A percentile compares a stretch with the other conserved stretches of the same genome.
Conservation (phyloP, 2,888 invertebrate genomes). For the Orthosia gracilis region DNA sequence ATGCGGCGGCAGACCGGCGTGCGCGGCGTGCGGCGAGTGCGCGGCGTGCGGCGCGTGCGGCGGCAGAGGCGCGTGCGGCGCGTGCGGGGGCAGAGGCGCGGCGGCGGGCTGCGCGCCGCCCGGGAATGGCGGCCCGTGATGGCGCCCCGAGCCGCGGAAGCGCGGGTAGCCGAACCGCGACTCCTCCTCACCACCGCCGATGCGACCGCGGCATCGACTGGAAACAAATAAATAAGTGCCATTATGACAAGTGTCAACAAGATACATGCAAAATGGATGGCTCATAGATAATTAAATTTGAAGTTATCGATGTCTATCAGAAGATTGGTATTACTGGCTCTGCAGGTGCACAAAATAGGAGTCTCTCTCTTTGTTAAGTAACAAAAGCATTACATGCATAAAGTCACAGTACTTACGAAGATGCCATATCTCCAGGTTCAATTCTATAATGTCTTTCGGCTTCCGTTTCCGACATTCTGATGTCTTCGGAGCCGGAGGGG, state of each 20-base stretch:
- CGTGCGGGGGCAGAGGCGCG: slow-evolving; percentile 82
- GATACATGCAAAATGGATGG: not conserved
- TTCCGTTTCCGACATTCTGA: slow-evolving; percentile 97
- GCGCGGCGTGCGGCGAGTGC: slow-evolving; percentile 84
- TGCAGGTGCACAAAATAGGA: not conserved
- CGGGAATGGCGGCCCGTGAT: slow-evolving; percentile 61
- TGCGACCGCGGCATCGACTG: slow-evolving; percentile 90
- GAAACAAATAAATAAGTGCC: slow-evolving; percentile 85
- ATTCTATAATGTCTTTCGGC: slow-evolving; percentile 96
- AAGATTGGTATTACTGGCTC: not conserved
- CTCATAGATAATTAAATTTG: not conserved
- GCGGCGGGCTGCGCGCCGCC: slow-evolving; percentile 90
- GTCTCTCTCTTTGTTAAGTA: not conserved
- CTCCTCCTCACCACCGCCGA: slow-evolving; percentile 68
- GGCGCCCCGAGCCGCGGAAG: slow-evolving; percentile 80
- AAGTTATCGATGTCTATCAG: not conserved
- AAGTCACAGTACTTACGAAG: slow-evolving; percentile 85
- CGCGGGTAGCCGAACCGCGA: slow-evolving; percentile 64
- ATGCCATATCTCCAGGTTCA: slow-evolving; percentile 90
- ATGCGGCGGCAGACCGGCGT: slow-evolving; percentile 79
- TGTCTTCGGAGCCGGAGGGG: slow-evolving; percentile 97
- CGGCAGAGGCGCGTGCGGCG: slow-evolving; percentile 84
- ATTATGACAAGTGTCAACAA: not conserved
- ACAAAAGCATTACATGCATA: not conserved
- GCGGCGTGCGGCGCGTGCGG: slow-evolving; percentile 83